Conservation (phyloP, 1,140 invertebrate genomes). For the Akabosia matsudoensis region DNA sequence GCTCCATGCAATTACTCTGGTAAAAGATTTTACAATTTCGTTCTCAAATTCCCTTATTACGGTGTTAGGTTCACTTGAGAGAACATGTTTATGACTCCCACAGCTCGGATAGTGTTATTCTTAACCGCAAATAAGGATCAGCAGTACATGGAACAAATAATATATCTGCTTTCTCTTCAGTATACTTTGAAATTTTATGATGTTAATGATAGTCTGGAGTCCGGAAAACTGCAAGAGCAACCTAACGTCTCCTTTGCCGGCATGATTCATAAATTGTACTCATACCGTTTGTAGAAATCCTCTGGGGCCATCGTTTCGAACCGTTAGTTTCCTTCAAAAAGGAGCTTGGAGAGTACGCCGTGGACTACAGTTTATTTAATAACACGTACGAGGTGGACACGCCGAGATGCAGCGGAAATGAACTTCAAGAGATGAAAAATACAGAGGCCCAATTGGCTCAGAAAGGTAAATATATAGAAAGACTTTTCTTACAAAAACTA, state of each 20-base stretch:
- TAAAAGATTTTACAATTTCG: neutral
- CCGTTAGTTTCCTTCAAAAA: constrained; percentile 86
- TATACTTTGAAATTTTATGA: no score
- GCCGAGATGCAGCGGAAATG: constrained; percentile 82
- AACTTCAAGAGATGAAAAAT: constrained; percentile 64
- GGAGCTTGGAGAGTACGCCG: constrained; percentile 85
- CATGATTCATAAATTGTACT: neutral
- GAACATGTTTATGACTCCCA: neutral
- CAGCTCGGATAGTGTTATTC: no score
- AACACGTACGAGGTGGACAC: constrained; percentile 86
- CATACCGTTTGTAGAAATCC: constrained; percentile 64
- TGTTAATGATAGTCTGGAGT: no score
- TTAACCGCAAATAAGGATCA: no score
- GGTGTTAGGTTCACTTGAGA: neutral
- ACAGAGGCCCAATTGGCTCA: neutral
- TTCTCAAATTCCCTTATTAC: neutral
- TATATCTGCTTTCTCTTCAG: no score
- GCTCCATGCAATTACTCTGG: constrained; percentile 61
- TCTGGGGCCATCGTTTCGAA: constrained; percentile 92
- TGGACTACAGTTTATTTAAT: constrained; percentile 93
- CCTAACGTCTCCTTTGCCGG: no score
- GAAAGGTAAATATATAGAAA: neutral
- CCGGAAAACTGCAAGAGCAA: no score
- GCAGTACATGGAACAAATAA: no score
- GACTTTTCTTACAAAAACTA: no score